These are phyloP conservation scores for Colostygia pectinataria DNA, from an alignment of 2,888 invertebrate species.

Conservation along the genomic window DNA sequence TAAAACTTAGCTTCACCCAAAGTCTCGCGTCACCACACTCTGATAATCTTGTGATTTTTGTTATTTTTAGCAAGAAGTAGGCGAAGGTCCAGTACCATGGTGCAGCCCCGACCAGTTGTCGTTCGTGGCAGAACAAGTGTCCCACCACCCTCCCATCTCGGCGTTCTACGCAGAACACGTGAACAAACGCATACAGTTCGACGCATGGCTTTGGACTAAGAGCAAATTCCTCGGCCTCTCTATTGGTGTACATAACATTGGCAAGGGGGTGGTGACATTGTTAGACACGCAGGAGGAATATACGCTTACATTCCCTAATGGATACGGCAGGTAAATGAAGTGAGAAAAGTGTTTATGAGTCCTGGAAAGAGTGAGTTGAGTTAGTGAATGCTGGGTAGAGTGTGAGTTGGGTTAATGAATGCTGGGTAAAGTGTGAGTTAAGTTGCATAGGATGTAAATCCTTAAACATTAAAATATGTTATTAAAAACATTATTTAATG, in stretches of 20 bases:
- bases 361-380: too few relatives aligned
- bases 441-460: too few relatives aligned
- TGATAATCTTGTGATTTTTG: too few relatives aligned
- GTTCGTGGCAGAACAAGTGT: constrained; percentile 99
- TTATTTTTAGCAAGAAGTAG: constrained; percentile 67
- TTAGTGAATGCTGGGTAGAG: too few relatives aligned
- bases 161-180: constrained; percentile 99
- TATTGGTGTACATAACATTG: constrained; percentile 98
- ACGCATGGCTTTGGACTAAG: constrained; percentile 99
- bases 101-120: constrained; percentile 93
- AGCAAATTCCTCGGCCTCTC: constrained; percentile 99
- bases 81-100: constrained; percentile 96
- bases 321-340: constrained; percentile 91
- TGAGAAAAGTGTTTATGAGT: too few relatives aligned
- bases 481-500: too few relatives aligned
- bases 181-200: constrained; percentile 95
- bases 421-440: too few relatives aligned
- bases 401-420: too few relatives aligned
- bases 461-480: too few relatives aligned
- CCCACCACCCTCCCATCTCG: constrained; percentile 99
- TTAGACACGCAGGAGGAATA: constrained; percentile 97
- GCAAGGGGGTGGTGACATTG: constrained; percentile 95
- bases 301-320: constrained; percentile 97
- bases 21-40: too few relatives aligned
- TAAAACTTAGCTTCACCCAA: too few relatives aligned